phyloP scores from a whole-genome alignment of 2,113 vertebrate genomes.

The Hyperoodon ampullatus region DNA sequence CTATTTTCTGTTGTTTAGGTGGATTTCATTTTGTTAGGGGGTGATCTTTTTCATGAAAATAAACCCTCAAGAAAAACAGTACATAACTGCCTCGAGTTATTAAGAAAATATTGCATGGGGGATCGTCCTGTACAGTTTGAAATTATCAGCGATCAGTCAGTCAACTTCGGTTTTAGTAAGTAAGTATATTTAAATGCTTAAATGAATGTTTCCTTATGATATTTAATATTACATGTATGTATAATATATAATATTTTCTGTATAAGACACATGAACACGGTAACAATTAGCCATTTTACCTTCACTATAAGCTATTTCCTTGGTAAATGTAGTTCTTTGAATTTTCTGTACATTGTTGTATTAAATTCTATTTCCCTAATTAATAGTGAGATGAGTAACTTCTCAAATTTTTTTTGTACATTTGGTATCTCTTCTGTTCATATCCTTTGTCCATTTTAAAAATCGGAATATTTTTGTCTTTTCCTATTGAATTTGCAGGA shows the following conservation, averaged over 20 bases:
- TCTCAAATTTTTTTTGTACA: not conserved
- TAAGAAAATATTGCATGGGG: conserved; percentile 97
- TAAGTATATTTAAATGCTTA: conserved; percentile 83
- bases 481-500: not conserved
- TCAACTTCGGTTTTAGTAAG: conserved; percentile 97
- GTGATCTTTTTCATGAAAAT: conserved; percentile 99
- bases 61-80: conserved; percentile 96
- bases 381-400: not conserved
- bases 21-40: conserved; percentile 96
- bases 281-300: not conserved
- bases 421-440: conserved; percentile 23
- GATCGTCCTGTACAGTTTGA: conserved; percentile 94
- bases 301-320: conserved; percentile 3
- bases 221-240: not conserved
- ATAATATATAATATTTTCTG: not conserved
- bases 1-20: conserved; percentile 88
- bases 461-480: not conserved
- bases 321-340: not conserved
- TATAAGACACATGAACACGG: not conserved
- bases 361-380: not conserved
- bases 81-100: conserved; percentile 90
- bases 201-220: not conserved
- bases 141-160: conserved; percentile 95
- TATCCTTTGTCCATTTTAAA: conserved; percentile 9
- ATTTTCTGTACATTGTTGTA: not conserved